Evolutionary conservation across 2,888 invertebrate genomes (phyloP).

Genomic region (Latrodectus elegans): DNA sequence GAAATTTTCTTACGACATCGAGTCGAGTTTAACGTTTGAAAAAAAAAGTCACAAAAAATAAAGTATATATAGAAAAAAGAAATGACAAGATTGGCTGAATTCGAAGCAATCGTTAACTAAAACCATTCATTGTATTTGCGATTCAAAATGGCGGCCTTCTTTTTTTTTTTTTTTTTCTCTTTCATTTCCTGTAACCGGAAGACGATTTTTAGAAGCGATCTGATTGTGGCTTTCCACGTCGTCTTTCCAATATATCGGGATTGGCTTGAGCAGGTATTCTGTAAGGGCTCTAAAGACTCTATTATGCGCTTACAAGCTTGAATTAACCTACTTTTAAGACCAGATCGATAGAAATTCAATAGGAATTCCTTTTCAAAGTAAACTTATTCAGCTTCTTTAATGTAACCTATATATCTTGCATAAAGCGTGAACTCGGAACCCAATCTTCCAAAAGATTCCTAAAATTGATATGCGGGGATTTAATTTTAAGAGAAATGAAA

Average conservation of each 20-base stretch:
- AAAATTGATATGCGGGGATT: not conserved
- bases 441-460: not conserved
- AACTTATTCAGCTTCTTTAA: constrained; percentile 16
- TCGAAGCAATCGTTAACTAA: constrained; percentile 59
- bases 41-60: constrained; percentile 20
- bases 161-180: constrained; percentile 12
- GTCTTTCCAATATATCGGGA: constrained; percentile 53
- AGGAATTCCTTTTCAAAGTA: constrained; percentile 25
- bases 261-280: constrained; percentile 11
- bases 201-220: constrained; percentile 18
- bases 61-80: constrained; percentile 20
- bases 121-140: constrained; percentile 59
- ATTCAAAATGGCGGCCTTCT: constrained; percentile 47
- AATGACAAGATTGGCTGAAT: constrained; percentile 42
- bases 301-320: constrained; percentile 58
- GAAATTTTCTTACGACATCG: constrained; percentile 36
- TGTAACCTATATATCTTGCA: constrained; percentile 20
- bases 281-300: constrained; percentile 52
- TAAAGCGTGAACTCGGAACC: constrained; percentile 30
- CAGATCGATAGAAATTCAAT: constrained; percentile 37
- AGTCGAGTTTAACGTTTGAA: constrained; percentile 44
- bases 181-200: not conserved
- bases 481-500: not conserved
- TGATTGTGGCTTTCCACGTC: constrained; percentile 26
- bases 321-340: constrained; percentile 49